Evolutionary conservation across 2,797 vertebrate genomes (phyloP).

Genomic region (Centropyge bicolor): DNA sequence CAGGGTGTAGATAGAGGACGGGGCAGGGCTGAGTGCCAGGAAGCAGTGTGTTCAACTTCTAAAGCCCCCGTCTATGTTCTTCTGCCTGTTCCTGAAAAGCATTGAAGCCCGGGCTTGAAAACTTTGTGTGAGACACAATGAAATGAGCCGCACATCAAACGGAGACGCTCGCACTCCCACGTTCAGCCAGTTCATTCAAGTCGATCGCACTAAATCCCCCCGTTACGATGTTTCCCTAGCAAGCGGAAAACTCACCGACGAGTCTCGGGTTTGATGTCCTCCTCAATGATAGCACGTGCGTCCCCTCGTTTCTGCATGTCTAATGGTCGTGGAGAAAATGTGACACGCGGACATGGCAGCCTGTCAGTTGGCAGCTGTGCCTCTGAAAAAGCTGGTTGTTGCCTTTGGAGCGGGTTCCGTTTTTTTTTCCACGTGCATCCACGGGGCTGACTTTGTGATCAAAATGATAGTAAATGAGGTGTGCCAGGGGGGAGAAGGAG

Average conservation of each 20-base stretch:
- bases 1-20: background rate
- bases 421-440: slow-evolving; percentile 44
- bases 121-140: slow-evolving; percentile 1
- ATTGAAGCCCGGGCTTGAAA: background rate
- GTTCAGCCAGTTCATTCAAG: slow-evolving; percentile 6
- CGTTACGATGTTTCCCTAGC: background rate
- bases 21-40: background rate
- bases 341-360: slow-evolving; percentile 51
- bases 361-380: slow-evolving; percentile 67
- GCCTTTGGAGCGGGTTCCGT: slow-evolving; percentile 56
- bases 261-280: slow-evolving; percentile 32
- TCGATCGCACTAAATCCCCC: slow-evolving; percentile 19
- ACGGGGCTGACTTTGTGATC: slow-evolving; percentile 60
- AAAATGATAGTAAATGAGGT: slow-evolving; percentile 69
- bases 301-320: slow-evolving; percentile 39
- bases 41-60: background rate
- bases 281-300: slow-evolving; percentile 27
- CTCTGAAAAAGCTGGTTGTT: slow-evolving; percentile 60
- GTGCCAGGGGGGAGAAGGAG: slow-evolving; percentile 51
- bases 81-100: slow-evolving; percentile 11
- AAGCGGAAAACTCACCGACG: slow-evolving; percentile 9
- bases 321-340: slow-evolving; percentile 28
- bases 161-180: background rate
- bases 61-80: background rate
- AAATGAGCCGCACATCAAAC: slow-evolving; percentile 14